A percentile compares a stretch with the other conserved stretches of the same genome.
phyloP scores from a whole-genome alignment of 1,140 invertebrate species.

The Trinorchestia longiramus region DNA sequence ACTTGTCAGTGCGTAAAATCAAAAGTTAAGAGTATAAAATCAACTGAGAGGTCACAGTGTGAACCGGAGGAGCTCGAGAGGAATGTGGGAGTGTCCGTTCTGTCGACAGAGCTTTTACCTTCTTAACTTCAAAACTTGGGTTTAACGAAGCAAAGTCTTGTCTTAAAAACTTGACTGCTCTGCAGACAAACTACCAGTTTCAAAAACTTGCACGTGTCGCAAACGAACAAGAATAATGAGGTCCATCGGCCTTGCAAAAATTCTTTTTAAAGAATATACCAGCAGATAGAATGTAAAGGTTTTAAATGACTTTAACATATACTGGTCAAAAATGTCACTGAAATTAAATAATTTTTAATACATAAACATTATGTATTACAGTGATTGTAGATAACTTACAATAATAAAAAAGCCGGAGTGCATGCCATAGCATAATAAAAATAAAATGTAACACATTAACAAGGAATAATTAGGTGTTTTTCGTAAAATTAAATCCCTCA shows the following conservation, averaged over 20 bases:
- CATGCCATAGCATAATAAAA: background rate
- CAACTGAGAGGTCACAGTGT: background rate
- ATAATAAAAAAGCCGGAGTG: background rate
- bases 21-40: background rate
- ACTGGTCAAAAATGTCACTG: background rate
- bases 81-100: background rate
- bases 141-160: conserved; percentile 1
- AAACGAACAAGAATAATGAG: background rate
- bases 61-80: background rate
- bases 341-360: background rate
- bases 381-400: background rate
- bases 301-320: background rate
- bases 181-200: background rate
- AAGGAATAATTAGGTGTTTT: too few species aligned
- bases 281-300: background rate
- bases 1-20: background rate
- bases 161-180: background rate
- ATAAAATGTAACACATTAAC: background rate
- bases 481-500: too few species aligned
- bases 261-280: background rate
- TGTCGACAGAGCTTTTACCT: background rate
- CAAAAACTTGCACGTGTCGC: background rate
- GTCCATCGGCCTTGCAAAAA: background rate
- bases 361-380: background rate
- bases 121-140: background rate